phyloP scores from a whole-genome alignment of 2,888 invertebrate species.

The Thereva unica region DNA sequence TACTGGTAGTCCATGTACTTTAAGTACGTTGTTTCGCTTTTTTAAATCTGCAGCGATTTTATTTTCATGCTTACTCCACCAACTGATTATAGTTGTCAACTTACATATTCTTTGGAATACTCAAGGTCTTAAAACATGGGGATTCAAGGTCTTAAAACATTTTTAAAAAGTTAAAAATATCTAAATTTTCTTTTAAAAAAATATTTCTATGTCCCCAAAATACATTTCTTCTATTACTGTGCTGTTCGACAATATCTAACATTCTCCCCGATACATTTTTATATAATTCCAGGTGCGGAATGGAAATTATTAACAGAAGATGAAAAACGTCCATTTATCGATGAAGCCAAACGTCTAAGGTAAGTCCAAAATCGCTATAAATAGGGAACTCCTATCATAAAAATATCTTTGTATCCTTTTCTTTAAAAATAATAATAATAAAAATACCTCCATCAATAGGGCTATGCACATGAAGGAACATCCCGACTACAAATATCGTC shows the following conservation, averaged over 20 bases:
- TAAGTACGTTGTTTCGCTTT: no score
- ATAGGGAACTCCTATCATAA: no score
- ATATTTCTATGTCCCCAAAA: neutral
- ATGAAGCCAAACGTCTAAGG: slow-evolving; percentile 89
- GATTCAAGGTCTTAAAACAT: no score
- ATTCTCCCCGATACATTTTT: neutral
- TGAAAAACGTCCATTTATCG: slow-evolving; percentile 95
- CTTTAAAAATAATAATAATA: neutral
- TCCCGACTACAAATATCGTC: slow-evolving; percentile 92
- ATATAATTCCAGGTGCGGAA: slow-evolving; percentile 72
- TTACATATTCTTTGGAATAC: no score
- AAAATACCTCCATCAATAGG: slow-evolving; percentile 55
- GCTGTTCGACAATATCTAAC: no score
- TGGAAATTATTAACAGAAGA: slow-evolving; percentile 94
- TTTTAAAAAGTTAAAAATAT: no score
- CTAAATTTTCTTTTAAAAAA: no score
- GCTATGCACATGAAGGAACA: slow-evolving; percentile 95
- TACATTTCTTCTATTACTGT: slow-evolving; percentile 11
- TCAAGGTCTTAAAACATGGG: no score
- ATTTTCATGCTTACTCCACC: no score
- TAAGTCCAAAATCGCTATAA: slow-evolving; percentile 43
- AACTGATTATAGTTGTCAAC: no score
- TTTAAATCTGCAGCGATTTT: no score
- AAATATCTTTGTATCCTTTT: slow-evolving; percentile 2
- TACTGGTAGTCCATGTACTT: no score